Conservation (phyloP, 2,888 invertebrate species). For the Spodoptera picta region DNA sequence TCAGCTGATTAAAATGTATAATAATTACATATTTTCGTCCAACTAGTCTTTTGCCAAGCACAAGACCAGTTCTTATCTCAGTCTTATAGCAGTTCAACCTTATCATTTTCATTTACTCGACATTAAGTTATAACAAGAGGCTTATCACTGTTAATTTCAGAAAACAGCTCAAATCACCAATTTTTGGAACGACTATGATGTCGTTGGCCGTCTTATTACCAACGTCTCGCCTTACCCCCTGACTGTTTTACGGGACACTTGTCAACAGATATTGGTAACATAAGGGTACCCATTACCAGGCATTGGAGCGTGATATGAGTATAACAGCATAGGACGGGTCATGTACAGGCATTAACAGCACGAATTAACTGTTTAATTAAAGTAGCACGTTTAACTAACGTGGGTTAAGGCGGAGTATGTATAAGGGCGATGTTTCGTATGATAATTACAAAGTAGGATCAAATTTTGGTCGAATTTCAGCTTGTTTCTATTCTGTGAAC, state of each 20-base stretch:
- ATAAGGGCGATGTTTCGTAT: constrained; percentile 32
- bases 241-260: constrained; percentile 39
- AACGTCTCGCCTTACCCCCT: constrained; percentile 26
- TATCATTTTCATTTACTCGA: background rate
- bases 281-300: constrained; percentile 37
- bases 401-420: constrained; percentile 33
- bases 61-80: too few species aligned
- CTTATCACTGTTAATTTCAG: background rate
- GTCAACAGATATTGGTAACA: constrained; percentile 49
- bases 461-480: constrained; percentile 36
- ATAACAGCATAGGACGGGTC: constrained; percentile 46
- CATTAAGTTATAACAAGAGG: background rate
- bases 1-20: too few species aligned
- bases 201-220: constrained; percentile 16
- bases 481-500: constrained; percentile 28
- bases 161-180: constrained; percentile 1
- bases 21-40: too few species aligned
- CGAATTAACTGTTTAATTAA: constrained; percentile 70
- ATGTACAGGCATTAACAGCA: constrained; percentile 50
- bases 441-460: constrained; percentile 49
- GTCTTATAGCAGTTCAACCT: too few species aligned
- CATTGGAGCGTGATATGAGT: constrained; percentile 43
- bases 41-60: too few species aligned
- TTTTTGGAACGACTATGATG: constrained; percentile 16
- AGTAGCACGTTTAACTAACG: constrained; percentile 56